Conservation (phyloP, 2,113 vertebrate species). For the Regulus satrapa region DNA sequence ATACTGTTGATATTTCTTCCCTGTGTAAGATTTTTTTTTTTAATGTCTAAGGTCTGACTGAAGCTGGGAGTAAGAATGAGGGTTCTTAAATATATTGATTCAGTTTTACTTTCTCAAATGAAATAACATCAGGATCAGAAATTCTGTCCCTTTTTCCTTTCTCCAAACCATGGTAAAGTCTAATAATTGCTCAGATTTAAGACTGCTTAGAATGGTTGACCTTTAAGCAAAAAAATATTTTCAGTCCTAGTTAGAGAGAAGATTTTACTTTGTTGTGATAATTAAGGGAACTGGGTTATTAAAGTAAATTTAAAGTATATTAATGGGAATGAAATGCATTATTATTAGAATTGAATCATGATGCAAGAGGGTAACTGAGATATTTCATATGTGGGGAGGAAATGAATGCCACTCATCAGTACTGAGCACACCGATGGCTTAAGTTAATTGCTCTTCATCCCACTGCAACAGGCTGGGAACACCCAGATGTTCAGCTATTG, state of each 20-base stretch:
- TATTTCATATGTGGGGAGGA: not conserved
- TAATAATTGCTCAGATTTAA: not conserved
- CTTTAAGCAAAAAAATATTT: not conserved
- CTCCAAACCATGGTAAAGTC: not conserved
- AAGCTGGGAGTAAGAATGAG: not conserved
- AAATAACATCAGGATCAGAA: not conserved
- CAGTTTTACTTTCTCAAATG: not conserved
- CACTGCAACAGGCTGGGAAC: not conserved
- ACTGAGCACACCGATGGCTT: not conserved
- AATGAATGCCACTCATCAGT: not conserved
- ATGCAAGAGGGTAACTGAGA: not conserved
- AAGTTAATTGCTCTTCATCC: not conserved
- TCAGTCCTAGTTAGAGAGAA: not conserved
- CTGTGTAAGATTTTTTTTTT: not conserved
- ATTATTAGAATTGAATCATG: not conserved
- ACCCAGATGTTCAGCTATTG: not conserved
- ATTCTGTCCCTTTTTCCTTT: not conserved
- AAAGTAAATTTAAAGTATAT: not conserved
- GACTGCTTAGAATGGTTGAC: not conserved
- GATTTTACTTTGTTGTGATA: not conserved
- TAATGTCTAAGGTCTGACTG: not conserved
- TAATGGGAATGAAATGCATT: not conserved
- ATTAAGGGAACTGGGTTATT: conserved; percentile 1
- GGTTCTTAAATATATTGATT: not conserved
- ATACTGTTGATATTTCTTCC: not conserved